These are phyloP conservation scores for Epinephelus cyanopodus DNA, from an alignment of 2,113 vertebrate species.

Conservation along the genomic window DNA sequence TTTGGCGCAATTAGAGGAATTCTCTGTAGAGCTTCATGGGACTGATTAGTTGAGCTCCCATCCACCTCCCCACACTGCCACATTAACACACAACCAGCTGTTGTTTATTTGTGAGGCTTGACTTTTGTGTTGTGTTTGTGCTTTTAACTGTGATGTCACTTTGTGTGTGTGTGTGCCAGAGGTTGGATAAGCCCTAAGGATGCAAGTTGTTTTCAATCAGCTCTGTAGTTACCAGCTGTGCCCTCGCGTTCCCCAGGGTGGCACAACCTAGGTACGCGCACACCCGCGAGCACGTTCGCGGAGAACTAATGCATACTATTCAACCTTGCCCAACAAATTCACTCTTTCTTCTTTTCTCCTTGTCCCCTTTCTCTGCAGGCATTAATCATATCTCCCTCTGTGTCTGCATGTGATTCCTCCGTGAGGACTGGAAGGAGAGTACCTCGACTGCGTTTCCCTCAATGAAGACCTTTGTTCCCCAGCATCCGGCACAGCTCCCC, in stretches of 20 bases:
- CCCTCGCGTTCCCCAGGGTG: slow-evolving; percentile 70
- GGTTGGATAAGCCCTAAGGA: slow-evolving; percentile 76
- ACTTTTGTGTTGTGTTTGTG: slow-evolving; percentile 66
- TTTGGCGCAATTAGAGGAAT: slow-evolving; percentile 75
- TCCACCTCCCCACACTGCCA: slow-evolving; percentile 62
- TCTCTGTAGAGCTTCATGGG: slow-evolving; percentile 71
- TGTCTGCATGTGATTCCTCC: slow-evolving; percentile 57
- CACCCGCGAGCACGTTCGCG: slow-evolving; percentile 40
- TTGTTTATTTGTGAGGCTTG: slow-evolving; percentile 75
- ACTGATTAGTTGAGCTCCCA: slow-evolving; percentile 73
- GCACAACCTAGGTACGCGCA: slow-evolving; percentile 58
- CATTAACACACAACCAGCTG: slow-evolving; percentile 78
- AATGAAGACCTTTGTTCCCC: slow-evolving; percentile 74
- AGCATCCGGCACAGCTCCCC: slow-evolving; percentile 49
- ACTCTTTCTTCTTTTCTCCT: slow-evolving; percentile 69
- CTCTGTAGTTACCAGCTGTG: slow-evolving; percentile 83
- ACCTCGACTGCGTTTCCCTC: slow-evolving; percentile 29
- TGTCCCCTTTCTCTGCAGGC: slow-evolving; percentile 71
- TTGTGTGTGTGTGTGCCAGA: slow-evolving; percentile 62
- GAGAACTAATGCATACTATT: slow-evolving; percentile 64
- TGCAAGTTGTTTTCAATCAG: slow-evolving; percentile 82
- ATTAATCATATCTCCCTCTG: slow-evolving; percentile 62
- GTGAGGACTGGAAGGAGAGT: slow-evolving; percentile 49
- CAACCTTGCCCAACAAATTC: slow-evolving; percentile 68
- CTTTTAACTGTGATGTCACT: slow-evolving; percentile 69